Conservation (phyloP, 2,113 vertebrate species). For the Crotalus viridis region DNA sequence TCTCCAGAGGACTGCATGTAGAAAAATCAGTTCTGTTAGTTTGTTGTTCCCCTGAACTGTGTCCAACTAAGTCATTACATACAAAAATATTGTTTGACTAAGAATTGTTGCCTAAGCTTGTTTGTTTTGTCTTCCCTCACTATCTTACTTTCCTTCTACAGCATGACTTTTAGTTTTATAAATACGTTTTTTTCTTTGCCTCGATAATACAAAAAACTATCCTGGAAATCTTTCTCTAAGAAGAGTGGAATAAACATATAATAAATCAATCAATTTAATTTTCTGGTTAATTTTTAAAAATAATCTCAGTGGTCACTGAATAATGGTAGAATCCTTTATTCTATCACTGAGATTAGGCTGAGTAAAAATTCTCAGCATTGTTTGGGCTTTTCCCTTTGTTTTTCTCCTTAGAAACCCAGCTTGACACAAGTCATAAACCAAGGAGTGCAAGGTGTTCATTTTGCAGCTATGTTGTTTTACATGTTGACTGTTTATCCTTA, state of each 20-base stretch:
- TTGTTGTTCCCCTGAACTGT: neutral
- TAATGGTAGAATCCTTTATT: neutral
- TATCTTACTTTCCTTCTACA: neutral
- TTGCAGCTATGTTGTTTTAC: neutral
- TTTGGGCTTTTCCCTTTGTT: neutral
- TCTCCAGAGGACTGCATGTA: neutral
- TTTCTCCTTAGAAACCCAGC: neutral
- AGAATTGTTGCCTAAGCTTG: neutral
- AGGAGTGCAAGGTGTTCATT: neutral
- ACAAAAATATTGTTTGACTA: neutral
- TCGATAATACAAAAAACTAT: neutral
- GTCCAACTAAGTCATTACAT: neutral
- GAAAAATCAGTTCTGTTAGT: neutral
- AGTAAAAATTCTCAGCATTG: neutral
- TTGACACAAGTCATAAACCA: neutral
- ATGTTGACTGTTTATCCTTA: neutral
- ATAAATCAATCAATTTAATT: neutral
- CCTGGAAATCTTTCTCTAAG: neutral
- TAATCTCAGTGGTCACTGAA: neutral
- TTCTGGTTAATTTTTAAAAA: neutral
- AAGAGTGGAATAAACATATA: neutral
- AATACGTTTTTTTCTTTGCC: neutral
- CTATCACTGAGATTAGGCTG: neutral
- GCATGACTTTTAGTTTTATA: neutral
- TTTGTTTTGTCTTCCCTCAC: neutral